Conservation (phyloP, 2,797 vertebrate genomes). For the Coccyzus lansbergi region DNA sequence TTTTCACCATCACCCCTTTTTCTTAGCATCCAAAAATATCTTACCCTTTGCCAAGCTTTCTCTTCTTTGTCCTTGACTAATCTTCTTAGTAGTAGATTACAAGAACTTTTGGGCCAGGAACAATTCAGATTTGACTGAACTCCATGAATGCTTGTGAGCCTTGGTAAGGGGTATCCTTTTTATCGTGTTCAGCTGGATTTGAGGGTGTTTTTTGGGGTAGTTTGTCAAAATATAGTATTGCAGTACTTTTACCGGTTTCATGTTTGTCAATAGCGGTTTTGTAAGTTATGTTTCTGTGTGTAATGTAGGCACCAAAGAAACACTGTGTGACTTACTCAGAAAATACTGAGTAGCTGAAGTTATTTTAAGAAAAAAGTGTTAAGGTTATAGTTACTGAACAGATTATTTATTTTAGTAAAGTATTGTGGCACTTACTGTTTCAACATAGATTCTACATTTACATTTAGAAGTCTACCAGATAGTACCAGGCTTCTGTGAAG, state of each 20-base stretch:
- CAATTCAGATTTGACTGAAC: not conserved
- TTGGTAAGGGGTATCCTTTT: not conserved
- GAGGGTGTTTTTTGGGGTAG: not conserved
- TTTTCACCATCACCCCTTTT: not conserved
- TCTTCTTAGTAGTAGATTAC: not conserved
- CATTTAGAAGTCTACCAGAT: not conserved
- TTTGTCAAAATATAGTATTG: not conserved
- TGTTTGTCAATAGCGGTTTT: not conserved
- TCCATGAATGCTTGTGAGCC: not conserved
- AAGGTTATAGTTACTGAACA: not conserved
- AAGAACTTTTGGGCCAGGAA: not conserved
- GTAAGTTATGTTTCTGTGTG: rapidly evolving
- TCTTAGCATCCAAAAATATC: not conserved
- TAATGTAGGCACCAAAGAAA: not conserved
- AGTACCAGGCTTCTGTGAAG: not conserved
- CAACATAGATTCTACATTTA: not conserved
- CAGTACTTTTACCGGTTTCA: not conserved
- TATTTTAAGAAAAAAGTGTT: not conserved
- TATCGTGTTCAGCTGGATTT: not conserved
- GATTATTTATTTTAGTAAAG: not conserved
- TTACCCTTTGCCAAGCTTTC: not conserved
- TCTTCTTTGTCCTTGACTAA: not conserved
- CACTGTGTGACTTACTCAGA: not conserved
- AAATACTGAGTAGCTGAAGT: not conserved
- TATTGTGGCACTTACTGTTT: not conserved